Evolutionary conservation across 2,888 invertebrate genomes (phyloP), one percentile per base, ranked within the genome.

Genomic region (Euphydryas editha): DNA sequence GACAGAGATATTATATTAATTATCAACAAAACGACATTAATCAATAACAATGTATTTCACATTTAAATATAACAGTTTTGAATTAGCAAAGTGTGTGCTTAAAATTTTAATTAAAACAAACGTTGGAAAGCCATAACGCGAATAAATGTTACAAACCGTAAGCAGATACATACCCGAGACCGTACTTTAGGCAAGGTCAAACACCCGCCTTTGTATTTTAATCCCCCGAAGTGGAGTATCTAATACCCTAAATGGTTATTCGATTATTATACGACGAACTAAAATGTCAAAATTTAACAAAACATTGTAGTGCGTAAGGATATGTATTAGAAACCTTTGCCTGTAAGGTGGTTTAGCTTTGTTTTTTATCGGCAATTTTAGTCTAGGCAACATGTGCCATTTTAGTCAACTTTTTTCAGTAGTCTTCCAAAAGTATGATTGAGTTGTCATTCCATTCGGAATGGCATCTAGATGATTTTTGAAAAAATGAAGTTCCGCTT

Each of bases 221-320:
- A 85, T 83, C 76, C 82, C 78, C 82, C 61, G 76, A 81, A 85
- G 81, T 81, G 79, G 70, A 75, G 72, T 78, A 39, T 55, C 58
- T 61, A 65, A 65, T 64, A 46, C 68, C 58, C 68, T 62, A 39
- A 67, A 55, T 60, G 73, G 76, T 76, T 80, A 80, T 83, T 77
- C 74, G 63, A 70, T 72, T 71, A 62, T 47, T 67, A 68, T 72
- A 69, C 37, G 60, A 61, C 55, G 55, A 59, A 66, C 62, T 61
- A 67, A 54, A 61, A 63, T 67, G 62, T 54, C 49, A 21, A 20
- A 46, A 42, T 18, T 54, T 10, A 36, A 54, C 17, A 7, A 36
- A 36, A 54, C 36, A 10, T 13, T 36, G 54, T 36, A 30, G 15
- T 15, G 47, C 2, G 18, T 1, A 5, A 21, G 11, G 13, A 51